Base-by-base conservation (phyloP, 2,888 invertebrate species). In the Vanessa cardui region DNA sequence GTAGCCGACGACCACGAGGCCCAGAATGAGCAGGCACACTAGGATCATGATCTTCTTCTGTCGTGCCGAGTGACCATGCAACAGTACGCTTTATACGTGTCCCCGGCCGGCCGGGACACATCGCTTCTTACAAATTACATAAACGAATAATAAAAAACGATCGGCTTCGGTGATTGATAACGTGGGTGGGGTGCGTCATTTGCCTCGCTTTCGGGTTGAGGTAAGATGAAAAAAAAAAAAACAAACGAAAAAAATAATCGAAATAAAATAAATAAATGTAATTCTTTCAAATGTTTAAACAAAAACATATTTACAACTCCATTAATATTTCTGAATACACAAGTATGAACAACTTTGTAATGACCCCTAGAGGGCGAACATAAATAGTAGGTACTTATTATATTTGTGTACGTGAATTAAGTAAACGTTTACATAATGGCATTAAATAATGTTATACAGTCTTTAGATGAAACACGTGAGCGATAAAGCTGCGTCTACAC, bases 11-110 rank as follows among this genome's bases (percentile, higher is more conserved):
- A 96, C 94, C 87, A 97, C 95, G 93, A 96, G 94, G 89, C 95
- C 95, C 94, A 96, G 94, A 92, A 97, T 95, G 90, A 96, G 95
- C 93, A 97, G 95, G 94, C 97, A 97, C 94, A 97, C 95, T 93
- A 97, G 95, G 95, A 97, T 97, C 96, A 97, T 96, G 94, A 97
- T 96, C 95, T 96, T 96, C 96, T 97, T 97, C 96, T 96, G 96
- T 94, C 62, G 83, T 74, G 95, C 87, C 77, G 76, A 73, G 73
- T 75, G 76, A 71, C 80, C 91, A 92, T 92, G 92, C 83, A 92
- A 92, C 90, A 91, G 83, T 89, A 87, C 87, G 83, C 87, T 90
- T 88, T 86, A 87, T 76, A 88, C 86, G 80, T 73, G 83, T 75
- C 79, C 82, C 73, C 76, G 75, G 73, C 76, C 76, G 75, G 76